These are phyloP conservation scores for Melanotaenia maccullochi DNA, from an alignment of 2,797 vertebrate genomes.

Conservation along the genomic window DNA sequence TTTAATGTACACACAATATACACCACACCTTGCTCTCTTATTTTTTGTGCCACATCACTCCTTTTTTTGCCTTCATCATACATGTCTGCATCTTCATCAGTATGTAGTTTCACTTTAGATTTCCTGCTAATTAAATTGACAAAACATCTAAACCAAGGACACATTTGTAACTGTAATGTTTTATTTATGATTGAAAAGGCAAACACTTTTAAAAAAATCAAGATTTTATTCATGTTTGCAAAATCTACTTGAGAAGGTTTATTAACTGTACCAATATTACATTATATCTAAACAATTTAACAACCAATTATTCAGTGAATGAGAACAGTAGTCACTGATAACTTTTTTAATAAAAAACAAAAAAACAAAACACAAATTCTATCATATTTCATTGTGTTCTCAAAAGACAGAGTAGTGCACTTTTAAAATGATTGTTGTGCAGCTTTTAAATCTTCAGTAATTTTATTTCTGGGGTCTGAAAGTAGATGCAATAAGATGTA, in stretches of 20 bases:
- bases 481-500: background rate
- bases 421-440: too few relatives aligned
- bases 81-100: background rate
- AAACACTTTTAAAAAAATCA: conserved; percentile 5
- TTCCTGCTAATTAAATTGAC: background rate
- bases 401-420: too few relatives aligned
- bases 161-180: conserved; percentile 1
- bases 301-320: too few relatives aligned
- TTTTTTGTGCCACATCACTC: conserved; percentile 24
- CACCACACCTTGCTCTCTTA: conserved; percentile 16
- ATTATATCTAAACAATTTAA: background rate
- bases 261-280: background rate
- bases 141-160: conserved; percentile 1
- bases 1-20: background rate
- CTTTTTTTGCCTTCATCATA: conserved; percentile 7
- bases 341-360: too few relatives aligned
- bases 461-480: background rate
- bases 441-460: background rate
- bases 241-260: background rate
- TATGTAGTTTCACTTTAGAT: background rate
- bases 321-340: too few relatives aligned
- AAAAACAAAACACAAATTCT: too few relatives aligned
- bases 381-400: too few relatives aligned
- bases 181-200: conserved; percentile 16
- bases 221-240: conserved; percentile 19